Evolutionary conservation across 2,113 vertebrate genomes (phyloP), one percentile per base, ranked within the genome.

Genomic region (Microcebus ravelobensis): DNA sequence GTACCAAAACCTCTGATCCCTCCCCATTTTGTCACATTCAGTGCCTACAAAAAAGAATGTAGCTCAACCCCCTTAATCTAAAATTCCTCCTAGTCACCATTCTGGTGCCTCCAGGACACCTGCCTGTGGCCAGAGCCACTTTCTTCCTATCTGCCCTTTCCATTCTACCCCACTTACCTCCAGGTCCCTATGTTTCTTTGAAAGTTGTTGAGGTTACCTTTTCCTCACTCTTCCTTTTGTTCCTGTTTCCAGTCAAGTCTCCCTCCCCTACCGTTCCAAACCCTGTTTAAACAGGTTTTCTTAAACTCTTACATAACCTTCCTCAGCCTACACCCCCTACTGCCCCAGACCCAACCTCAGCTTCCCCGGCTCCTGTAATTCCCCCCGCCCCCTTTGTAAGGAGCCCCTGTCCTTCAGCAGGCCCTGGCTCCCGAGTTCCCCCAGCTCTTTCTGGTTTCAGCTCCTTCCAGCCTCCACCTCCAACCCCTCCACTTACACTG

Each of bases 261-360:
- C 67, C 80, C 65, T 88, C 42, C 52, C 81, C 77, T 77, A 15
- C 52, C 21, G 20, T 59, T 50, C 36, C 29, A 52, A 1, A n/a
- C 87, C 94, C 0, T 96, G 94, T 96, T 92, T 52, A 73, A n/a
- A 95, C 94, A 95, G 42, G 96, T 87, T 94, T 92, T 48, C 89
- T 36, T 67, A 91, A 48, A 76, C 67, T 96, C 89, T 94, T 83
- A 89, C 91, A 36, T 90, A 90, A 87, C 39, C 68, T 55, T 85
- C 80, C 92, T 76, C 76, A 67, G 39, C 81, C 85, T 1, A 9
- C 42, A 59, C 34, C 87, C 50, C 57, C 36, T 29, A 2, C 34
- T 18, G 50, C 57, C 80, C 42, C 68, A 8, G 65, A 80, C 71
- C 90, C 67, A 82, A 57, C 48, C 67, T 45, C 89, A 89, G 39